Conservation (phyloP, 2,113 vertebrate genomes). For the cattle (Bos taurus) region DNA sequence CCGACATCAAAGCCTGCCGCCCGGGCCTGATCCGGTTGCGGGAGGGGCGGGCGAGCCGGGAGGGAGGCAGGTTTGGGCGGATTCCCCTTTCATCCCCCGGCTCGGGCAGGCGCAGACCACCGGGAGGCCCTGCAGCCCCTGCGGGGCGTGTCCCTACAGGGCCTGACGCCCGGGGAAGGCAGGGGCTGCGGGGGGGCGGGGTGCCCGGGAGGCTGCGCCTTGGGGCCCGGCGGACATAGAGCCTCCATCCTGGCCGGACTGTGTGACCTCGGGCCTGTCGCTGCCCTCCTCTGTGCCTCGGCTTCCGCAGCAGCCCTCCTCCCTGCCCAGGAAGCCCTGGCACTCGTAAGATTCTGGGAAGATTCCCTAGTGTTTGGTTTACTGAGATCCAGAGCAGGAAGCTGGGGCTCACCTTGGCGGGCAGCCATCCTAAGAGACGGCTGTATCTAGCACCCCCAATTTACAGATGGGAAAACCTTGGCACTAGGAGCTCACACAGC, state of each 20-base stretch:
- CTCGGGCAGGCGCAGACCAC: conserved; percentile 12
- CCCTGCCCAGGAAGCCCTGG: background rate
- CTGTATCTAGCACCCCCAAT: background rate
- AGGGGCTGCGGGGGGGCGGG: background rate
- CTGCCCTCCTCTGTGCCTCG: background rate
- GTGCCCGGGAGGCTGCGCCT: background rate
- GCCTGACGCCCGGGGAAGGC: background rate
- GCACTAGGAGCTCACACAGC: accelerated
- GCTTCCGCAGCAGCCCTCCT: background rate
- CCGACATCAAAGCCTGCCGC: conserved; percentile 62
- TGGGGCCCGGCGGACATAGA: background rate
- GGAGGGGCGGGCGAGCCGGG: conserved; percentile 34
- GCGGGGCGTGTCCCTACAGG: conserved; percentile 19
- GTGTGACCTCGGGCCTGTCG: background rate
- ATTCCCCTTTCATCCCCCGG: conserved; percentile 51
- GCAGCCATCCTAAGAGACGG: too few relatives aligned
- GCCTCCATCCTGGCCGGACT: background rate
- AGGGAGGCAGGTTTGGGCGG: conserved; percentile 44
- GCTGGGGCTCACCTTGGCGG: background rate
- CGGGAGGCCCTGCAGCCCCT: background rate
- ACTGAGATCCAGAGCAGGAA: background rate
- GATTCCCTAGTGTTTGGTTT: too few relatives aligned
- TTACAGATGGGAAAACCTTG: background rate
- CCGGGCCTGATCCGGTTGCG: conserved; percentile 21
- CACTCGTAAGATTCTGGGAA: background rate